Base-by-base conservation (phyloP, 2,113 vertebrate genomes). In the Numida meleagris region DNA sequence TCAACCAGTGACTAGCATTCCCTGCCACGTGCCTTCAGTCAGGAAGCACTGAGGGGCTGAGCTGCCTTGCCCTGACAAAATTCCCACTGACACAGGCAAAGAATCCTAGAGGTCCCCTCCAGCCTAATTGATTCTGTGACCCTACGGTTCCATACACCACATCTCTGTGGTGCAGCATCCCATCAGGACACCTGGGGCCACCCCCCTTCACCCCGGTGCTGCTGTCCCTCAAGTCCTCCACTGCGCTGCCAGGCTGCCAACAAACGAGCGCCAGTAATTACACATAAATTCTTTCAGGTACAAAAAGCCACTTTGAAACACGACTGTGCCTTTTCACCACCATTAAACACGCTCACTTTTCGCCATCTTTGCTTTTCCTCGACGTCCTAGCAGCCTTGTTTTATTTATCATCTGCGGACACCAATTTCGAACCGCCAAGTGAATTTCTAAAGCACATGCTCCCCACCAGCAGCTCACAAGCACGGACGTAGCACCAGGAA, bases 51-150 rank as follows among this genome's bases (percentile, higher is more conserved):
- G 12, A 4, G 21, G 9, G 48, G 8, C 42, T 63, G 63, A 62
- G 14, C 2, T n/a, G 40, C 9, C 48, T n/a, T 5, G 27, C 25
- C 4, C 3, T 8, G 4, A 18, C 17, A 19, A 5, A 33, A 62
- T 48, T 57, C 46, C 55, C 34, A 18, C 25, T 6, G 31, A 18
- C 40, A 14, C 5, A 8, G 50, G 46, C 45, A 34, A 9, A 61
- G 34, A 8, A 15, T 17, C 24, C 10, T 18, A 31, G 51, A 55
- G 53, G 29, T 16, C 53, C 18, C 17, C 29, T 55, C 15, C 29
- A 55, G 31, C 9, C 53, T 55, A 33, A 55, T 33, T 7, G 29
- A 17, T 33, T 33, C 27, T 27, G 9, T 16, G 9, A 53, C 29
- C 27, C 27, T 14, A 53, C 51, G 16, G 15, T 53, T 29, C 53